These are phyloP conservation scores for Melinaea menophilus DNA, from an alignment of 2,888 invertebrate genomes.

Conservation along the genomic window DNA sequence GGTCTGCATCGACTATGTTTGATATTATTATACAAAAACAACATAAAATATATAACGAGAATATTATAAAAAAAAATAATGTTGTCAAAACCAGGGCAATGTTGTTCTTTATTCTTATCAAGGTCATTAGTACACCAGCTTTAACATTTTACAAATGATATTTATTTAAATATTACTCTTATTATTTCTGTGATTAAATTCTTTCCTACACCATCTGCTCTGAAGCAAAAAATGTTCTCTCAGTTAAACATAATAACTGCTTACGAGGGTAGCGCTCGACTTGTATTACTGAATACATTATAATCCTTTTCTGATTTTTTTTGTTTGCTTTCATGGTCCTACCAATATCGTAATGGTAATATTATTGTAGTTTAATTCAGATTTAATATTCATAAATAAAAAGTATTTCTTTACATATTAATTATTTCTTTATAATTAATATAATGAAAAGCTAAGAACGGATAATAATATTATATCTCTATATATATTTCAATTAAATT, in stretches of 20 bases:
- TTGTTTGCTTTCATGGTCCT: not conserved
- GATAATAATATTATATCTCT: too few species aligned
- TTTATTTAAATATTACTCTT: conserved; percentile 1
- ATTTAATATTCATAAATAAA: too few species aligned
- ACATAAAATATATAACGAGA: not conserved
- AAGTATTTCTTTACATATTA: too few species aligned
- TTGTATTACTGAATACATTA: conserved; percentile 15
- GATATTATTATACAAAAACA: not conserved
- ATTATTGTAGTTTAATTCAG: too few species aligned
- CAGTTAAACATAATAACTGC: conserved; percentile 23
- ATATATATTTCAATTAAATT: too few species aligned
- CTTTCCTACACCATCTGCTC: conserved; percentile 19
- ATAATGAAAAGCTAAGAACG: too few species aligned
- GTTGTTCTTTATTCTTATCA: not conserved
- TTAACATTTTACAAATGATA: not conserved
- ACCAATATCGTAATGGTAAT: too few species aligned
- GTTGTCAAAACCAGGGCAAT: not conserved
- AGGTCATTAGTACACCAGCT: not conserved
- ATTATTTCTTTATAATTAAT: too few species aligned
- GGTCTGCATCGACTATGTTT: not conserved
- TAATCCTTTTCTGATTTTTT: conserved; percentile 2
- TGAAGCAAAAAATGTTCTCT: conserved; percentile 21
- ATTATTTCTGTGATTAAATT: conserved; percentile 20
- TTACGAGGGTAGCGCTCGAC: conserved; percentile 6
- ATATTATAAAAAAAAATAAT: not conserved